These are phyloP conservation scores for Mythimna pallens DNA, from an alignment of 2,888 invertebrate species.

Conservation along the genomic window DNA sequence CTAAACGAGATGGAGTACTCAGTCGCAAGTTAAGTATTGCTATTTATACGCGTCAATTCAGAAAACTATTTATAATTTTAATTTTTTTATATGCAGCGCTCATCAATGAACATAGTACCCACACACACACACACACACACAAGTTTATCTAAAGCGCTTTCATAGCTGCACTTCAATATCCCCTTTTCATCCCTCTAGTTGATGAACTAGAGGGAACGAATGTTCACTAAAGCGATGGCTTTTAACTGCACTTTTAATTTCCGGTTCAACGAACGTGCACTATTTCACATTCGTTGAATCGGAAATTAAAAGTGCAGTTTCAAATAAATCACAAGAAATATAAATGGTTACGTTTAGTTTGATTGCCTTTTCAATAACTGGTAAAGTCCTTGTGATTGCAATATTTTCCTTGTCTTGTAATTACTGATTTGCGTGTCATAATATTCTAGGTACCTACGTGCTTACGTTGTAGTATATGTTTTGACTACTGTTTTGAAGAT, in stretches of 20 bases:
- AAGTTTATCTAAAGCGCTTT: constrained; percentile 13
- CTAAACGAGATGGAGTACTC: no score
- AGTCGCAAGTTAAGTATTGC: no score
- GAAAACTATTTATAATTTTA: background rate
- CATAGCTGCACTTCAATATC: constrained; percentile 10
- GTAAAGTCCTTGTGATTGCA: constrained; percentile 32
- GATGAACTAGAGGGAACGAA: no score
- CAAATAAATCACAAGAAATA: constrained; percentile 1
- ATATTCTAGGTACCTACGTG: background rate
- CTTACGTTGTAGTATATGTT: background rate
- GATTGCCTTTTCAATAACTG: constrained; percentile 17
- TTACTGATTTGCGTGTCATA: constrained; percentile 3
- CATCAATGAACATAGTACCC: background rate
- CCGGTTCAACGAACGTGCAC: no score
- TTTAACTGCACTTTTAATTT: no score
- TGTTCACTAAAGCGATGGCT: no score
- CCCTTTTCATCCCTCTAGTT: background rate
- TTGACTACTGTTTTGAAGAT: background rate
- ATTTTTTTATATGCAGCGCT: background rate
- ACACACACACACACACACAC: background rate
- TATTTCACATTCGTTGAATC: background rate
- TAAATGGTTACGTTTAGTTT: constrained; percentile 2
- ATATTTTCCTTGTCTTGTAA: constrained; percentile 24
- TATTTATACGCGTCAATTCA: background rate
- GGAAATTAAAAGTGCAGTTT: constrained; percentile 1